Evolutionary conservation across 2,113 vertebrate genomes (phyloP).

Genomic region (Solea senegalensis): DNA sequence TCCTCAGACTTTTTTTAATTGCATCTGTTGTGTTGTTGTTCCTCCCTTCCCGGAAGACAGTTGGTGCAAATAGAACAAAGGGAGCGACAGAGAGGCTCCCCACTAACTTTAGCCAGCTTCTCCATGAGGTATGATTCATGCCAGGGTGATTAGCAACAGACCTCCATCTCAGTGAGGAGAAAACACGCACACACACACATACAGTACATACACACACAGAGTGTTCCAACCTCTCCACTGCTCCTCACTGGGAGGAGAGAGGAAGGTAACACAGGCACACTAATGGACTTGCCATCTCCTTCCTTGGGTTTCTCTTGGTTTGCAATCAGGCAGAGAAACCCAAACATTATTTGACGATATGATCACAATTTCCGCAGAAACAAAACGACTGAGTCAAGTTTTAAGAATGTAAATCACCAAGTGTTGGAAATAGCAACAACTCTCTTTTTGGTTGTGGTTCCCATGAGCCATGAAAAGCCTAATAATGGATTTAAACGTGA

Average conservation of each 20-base stretch:
- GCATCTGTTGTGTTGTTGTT: conserved; percentile 11
- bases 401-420: conserved; percentile 44
- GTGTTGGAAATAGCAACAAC: not conserved
- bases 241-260: conserved; percentile 27
- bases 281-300: conserved; percentile 49
- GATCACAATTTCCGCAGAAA: conserved; percentile 29
- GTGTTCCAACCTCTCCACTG: conserved; percentile 47
- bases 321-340: conserved; percentile 41
- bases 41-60: not conserved
- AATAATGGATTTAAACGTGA: conserved; percentile 4
- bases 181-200: conserved; percentile 1
- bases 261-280: conserved; percentile 39
- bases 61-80: conserved; percentile 8
- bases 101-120: conserved; percentile 23
- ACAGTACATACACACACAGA: conserved; percentile 6
- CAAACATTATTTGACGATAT: conserved; percentile 36
- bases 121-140: conserved; percentile 42
- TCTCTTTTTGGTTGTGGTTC: not conserved
- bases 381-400: not conserved
- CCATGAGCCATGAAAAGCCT: not conserved
- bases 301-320: conserved; percentile 19
- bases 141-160: conserved; percentile 36
- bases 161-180: conserved; percentile 31
- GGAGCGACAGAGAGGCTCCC: not conserved
- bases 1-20: conserved; percentile 23